Percentiles rank a stretch among this genome's conserved stretches.
Evolutionary conservation across 2,113 vertebrate genomes (phyloP).

Genomic region (Siniperca chuatsi): DNA sequence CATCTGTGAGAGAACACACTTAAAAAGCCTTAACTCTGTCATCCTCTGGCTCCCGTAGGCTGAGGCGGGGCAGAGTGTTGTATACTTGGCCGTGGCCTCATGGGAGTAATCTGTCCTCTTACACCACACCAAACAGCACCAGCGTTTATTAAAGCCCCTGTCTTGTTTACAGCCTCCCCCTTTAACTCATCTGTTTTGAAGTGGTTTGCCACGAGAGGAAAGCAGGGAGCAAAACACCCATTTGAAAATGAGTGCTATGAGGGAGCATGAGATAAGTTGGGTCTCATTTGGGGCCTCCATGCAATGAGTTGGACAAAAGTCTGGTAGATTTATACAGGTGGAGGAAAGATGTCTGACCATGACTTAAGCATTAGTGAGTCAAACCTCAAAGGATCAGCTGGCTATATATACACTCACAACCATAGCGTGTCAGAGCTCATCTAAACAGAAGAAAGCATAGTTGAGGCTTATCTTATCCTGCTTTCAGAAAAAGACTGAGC

Average conservation of each 20-base stretch:
- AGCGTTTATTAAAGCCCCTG: conserved; percentile 36
- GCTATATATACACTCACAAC: not conserved
- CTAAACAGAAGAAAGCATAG: conserved; percentile 12
- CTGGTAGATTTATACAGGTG: not conserved
- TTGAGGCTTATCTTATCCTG: conserved; percentile 9
- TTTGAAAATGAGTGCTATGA: not conserved
- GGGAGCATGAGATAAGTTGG: not conserved
- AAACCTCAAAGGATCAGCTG: not conserved
- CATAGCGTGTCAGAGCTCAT: not conserved
- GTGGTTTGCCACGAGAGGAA: conserved; percentile 20
- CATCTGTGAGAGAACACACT: conserved; percentile 1
- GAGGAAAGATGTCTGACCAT: not conserved
- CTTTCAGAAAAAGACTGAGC: conserved; percentile 1
- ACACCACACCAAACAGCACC: conserved; percentile 46
- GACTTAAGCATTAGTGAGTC: not conserved
- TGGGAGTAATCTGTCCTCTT: conserved; percentile 51
- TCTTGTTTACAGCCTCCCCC: conserved; percentile 34
- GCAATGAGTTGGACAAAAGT: not conserved
- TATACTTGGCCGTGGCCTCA: conserved; percentile 6
- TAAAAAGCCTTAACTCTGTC: conserved; percentile 25
- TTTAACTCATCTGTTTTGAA: conserved; percentile 42
- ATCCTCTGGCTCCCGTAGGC: conserved; percentile 22
- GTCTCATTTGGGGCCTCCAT: not conserved
- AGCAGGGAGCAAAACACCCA: not conserved
- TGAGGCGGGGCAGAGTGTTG: conserved; percentile 25